Conservation (phyloP, 2,888 invertebrate genomes). For the Graphium colonna region DNA sequence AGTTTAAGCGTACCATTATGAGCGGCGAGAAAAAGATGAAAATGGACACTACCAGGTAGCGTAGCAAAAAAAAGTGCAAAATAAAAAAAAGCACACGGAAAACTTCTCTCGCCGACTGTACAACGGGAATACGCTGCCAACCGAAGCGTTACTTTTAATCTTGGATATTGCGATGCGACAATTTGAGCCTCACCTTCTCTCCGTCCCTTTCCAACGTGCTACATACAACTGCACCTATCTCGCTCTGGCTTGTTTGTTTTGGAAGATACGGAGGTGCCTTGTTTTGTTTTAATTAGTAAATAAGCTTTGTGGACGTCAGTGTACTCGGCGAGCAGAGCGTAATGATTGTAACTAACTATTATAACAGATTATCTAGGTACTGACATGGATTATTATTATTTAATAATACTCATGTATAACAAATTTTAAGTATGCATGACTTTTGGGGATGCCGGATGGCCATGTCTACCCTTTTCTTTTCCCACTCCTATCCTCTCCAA, state of each 20-base stretch:
- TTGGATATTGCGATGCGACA: constrained; percentile 72
- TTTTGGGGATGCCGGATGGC: too few species aligned
- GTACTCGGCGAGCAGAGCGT: constrained; percentile 13
- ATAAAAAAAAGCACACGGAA: constrained; percentile 23
- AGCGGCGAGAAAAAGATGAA: constrained; percentile 16
- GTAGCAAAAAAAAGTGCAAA: constrained; percentile 29
- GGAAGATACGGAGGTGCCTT: constrained; percentile 20
- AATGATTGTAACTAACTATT: neutral
- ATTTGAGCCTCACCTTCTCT: constrained; percentile 48
- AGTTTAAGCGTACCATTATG: constrained; percentile 22
- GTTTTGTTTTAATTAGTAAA: constrained; percentile 24
- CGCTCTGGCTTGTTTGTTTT: constrained; percentile 29
- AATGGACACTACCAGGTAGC: constrained; percentile 25
- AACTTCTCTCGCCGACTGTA: constrained; percentile 46
- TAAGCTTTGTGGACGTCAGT: constrained; percentile 23
- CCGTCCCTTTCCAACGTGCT: constrained; percentile 35
- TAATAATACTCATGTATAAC: too few species aligned
- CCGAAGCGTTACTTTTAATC: constrained; percentile 75
- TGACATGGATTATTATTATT: too few species aligned
- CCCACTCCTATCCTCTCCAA: too few species aligned
- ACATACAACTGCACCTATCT: constrained; percentile 29
- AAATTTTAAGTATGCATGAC: too few species aligned
- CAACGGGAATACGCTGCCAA: constrained; percentile 56
- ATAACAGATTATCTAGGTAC: too few species aligned
- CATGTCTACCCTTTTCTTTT: too few species aligned